Base-by-base conservation (phyloP, 2,888 invertebrate species). In the Ctenicera cuprea region DNA sequence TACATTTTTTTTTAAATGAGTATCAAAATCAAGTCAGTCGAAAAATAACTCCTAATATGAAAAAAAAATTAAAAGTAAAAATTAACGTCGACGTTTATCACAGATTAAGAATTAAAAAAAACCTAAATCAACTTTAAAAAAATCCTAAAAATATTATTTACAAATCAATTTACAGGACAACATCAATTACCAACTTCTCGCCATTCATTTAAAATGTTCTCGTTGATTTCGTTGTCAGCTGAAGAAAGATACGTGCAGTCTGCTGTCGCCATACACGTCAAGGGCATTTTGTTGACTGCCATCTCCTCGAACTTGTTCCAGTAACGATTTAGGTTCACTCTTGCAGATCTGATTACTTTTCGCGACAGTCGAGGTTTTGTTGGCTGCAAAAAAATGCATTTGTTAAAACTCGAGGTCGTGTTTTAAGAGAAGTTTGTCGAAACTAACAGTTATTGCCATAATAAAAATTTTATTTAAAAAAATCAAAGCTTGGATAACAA, bases 321-420 rank as follows among this genome's bases (percentile, higher is more conserved):
- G 85, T 91, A 91, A 85, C 89, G 88, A 86, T 92, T 92, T 77
- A 92, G 87, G 84, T 92, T 92, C 83, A 92, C 89, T 79, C 90
- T 89, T 80, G 91, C 88, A 37, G 90, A 89, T 79, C 87, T 86
- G 57, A 90, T 87, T 82, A 91, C 88, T 80, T 88, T 89, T 76
- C 91, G 87, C 12, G 91, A 89, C 73, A 92, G 88, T 81, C 88
- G 88, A 45, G 90, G 90, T 80, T 89, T 91, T 75, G 88, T 85
- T 82, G 88, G 88, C 91, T 91, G 88, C 83, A 90, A 86, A 75
- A n/a, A 84, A 86, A 80, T 79, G 83, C 74, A 41, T 77, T 75
- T 68, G 52, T 37, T 69, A 26, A 22, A 7, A 20, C 18, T 50
- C 3, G 12, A 18, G 9, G 4, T 45, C 14, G 45, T 37, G 5